phyloP scores from a whole-genome alignment of 2,888 invertebrate species.

The Pseudococcus jackbeardsleyi region DNA sequence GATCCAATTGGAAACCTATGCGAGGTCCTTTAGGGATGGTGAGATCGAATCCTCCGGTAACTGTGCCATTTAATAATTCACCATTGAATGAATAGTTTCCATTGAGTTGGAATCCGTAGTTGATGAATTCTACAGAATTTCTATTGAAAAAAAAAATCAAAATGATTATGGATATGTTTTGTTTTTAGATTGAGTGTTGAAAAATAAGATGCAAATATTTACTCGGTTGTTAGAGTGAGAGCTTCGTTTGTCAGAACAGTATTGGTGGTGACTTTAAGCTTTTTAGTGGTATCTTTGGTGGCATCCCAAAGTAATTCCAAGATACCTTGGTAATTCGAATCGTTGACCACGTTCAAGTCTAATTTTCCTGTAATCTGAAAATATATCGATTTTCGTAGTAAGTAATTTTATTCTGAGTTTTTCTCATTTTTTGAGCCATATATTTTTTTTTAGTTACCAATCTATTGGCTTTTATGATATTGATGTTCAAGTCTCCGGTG shows the following conservation, averaged over 20 bases:
- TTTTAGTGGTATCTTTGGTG: slow-evolving; percentile 48
- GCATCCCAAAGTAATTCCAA: slow-evolving; percentile 59
- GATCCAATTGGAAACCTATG: slow-evolving; percentile 21
- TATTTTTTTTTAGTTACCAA: neutral
- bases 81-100: slow-evolving; percentile 28
- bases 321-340: slow-evolving; percentile 31
- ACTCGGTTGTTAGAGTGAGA: slow-evolving; percentile 32
- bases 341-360: slow-evolving; percentile 14
- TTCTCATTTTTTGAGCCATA: neutral
- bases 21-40: slow-evolving; percentile 13
- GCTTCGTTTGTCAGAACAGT: neutral
- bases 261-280: slow-evolving; percentile 43
- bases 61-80: slow-evolving; percentile 9
- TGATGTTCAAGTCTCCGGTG: slow-evolving; percentile 38
- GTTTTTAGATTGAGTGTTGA: neutral
- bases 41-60: neutral
- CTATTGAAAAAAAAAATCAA: slow-evolving; percentile 1
- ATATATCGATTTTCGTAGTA: neutral
- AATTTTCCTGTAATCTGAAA: slow-evolving; percentile 50
- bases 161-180: neutral
- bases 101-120: slow-evolving; percentile 54
- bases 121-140: slow-evolving; percentile 18
- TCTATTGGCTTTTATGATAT: slow-evolving; percentile 53
- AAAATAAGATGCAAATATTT: neutral
- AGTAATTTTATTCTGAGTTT: neutral